Percentiles rank a stretch among this genome's conserved stretches.
phyloP scores from a whole-genome alignment of 37 sponge, comb jelly and placozoan species.

The Crambe crambe region DNA sequence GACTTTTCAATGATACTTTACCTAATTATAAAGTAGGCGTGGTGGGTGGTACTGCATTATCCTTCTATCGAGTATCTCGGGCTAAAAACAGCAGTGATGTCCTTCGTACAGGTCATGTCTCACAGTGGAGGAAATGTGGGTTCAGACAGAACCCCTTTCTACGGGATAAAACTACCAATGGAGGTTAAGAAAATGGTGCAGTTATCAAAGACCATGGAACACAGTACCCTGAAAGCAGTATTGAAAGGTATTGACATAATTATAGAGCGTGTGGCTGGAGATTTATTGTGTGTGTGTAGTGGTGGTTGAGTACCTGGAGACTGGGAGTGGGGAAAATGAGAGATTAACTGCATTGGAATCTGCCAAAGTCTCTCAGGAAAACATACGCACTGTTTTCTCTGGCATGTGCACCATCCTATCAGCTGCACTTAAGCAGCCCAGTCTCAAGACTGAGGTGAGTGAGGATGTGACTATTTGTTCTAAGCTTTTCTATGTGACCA shows the following conservation, averaged over 20 bases:
- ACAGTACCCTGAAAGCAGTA: conserved; percentile 42
- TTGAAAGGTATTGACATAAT: conserved; percentile 69
- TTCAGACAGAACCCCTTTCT: conserved; percentile 85
- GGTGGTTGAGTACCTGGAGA: conserved; percentile 69
- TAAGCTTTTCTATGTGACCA: background rate
- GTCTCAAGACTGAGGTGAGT: conserved; percentile 75
- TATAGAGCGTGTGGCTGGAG: background rate
- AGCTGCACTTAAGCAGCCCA: conserved; percentile 65
- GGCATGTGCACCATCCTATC: conserved; percentile 51
- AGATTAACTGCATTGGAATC: conserved; percentile 30
- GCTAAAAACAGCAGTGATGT: conserved; percentile 8
- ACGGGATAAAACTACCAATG: conserved; percentile 65
- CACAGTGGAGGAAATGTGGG: conserved; percentile 50
- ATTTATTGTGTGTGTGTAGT: conserved; percentile 21
- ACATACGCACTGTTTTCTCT: conserved; percentile 58
- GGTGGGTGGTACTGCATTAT: too few relatives aligned
- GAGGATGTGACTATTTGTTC: background rate
- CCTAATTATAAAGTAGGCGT: too few relatives aligned
- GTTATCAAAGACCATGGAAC: conserved; percentile 51
- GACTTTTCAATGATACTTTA: too few relatives aligned
- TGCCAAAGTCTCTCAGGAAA: conserved; percentile 50
- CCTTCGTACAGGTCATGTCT: conserved; percentile 74
- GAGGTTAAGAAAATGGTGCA: conserved; percentile 75
- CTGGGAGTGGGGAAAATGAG: conserved; percentile 46
- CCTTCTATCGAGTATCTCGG: too few relatives aligned